Conservation (phyloP, 2,113 vertebrate genomes). For the Aepyceros melampus region DNA sequence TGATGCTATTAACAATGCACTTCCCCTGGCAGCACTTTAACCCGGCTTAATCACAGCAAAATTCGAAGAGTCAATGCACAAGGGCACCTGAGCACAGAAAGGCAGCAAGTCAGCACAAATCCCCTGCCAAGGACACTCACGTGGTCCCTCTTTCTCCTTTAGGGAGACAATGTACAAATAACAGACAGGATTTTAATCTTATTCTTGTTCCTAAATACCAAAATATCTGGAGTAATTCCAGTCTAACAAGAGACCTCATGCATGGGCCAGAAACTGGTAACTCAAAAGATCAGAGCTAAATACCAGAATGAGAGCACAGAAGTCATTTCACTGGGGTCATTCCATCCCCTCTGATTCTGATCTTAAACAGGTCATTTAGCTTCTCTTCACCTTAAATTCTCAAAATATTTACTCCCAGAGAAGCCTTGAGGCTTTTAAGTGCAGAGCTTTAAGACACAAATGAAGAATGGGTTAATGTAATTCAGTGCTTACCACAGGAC, state of each 20-base stretch:
- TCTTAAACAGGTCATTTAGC: not conserved
- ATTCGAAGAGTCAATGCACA: conserved; percentile 97
- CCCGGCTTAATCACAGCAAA: conserved; percentile 95
- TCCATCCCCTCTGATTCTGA: not conserved
- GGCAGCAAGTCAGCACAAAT: not conserved
- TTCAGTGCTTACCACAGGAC: not conserved
- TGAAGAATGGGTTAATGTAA: not conserved
- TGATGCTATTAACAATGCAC: conserved; percentile 98
- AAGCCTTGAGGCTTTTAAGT: not conserved
- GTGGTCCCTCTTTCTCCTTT: not conserved
- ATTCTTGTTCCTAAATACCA: not conserved
- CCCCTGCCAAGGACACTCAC: not conserved
- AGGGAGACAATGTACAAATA: not conserved
- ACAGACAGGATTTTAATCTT: not conserved
- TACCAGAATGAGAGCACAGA: not conserved
- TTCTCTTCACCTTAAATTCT: not conserved
- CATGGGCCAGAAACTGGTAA: not conserved
- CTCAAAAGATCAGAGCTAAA: not conserved
- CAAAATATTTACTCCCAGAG: not conserved
- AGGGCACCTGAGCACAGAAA: conserved; percentile 86
- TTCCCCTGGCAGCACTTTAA: conserved; percentile 97
- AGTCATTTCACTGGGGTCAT: not conserved
- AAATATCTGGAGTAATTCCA: not conserved
- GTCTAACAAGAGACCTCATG: not conserved
- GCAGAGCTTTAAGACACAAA: not conserved